Conservation (phyloP, 2,797 vertebrate genomes). For the Sylvia borin region DNA sequence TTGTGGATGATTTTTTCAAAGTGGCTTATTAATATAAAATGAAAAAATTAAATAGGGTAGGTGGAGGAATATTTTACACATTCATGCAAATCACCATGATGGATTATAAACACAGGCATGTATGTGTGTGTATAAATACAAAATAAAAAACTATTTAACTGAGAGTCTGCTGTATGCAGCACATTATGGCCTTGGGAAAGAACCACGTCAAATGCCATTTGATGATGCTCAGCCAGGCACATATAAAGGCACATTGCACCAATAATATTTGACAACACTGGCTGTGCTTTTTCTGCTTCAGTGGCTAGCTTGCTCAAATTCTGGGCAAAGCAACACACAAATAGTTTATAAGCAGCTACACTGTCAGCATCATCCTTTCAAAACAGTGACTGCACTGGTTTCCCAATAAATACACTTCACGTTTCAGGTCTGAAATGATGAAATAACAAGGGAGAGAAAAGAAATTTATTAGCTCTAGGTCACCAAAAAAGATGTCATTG, state of each 20-base stretch:
- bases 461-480: neutral
- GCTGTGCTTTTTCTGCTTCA: constrained; percentile 76
- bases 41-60: constrained; percentile 49
- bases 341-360: constrained; percentile 56
- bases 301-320: constrained; percentile 62
- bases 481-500: neutral
- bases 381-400: neutral
- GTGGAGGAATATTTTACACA: constrained; percentile 46
- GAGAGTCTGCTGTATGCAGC: constrained; percentile 17
- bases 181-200: constrained; percentile 69
- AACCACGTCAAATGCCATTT: constrained; percentile 68
- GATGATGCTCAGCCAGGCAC: constrained; percentile 74
- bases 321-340: constrained; percentile 37
- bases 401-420: constrained; percentile 43
- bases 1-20: constrained; percentile 48
- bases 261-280: constrained; percentile 75
- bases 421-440: neutral
- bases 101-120: neutral
- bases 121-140: neutral
- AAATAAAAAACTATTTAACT: constrained; percentile 39
- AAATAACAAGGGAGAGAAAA: constrained; percentile 3
- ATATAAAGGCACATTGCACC: constrained; percentile 69
- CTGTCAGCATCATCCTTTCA: constrained; percentile 53
- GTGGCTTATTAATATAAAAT: constrained; percentile 36
- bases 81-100: constrained; percentile 30